Base-by-base conservation (phyloP, 2,113 vertebrate species). In the Hemiscyllium ocellatum region DNA sequence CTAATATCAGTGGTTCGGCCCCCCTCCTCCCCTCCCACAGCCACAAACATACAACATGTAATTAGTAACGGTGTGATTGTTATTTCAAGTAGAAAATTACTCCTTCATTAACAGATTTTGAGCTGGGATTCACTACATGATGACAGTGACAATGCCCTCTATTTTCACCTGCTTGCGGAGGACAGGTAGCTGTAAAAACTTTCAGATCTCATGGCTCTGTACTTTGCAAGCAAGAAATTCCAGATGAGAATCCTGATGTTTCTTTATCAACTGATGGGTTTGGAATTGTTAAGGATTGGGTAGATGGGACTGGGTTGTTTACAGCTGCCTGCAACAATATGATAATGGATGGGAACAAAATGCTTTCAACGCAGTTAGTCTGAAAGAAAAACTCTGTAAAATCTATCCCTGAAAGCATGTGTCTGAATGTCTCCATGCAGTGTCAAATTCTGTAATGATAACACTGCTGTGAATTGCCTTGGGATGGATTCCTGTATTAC, bases 61-160 rank as follows among this genome's bases (percentile, higher is more conserved):
- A 95, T 95, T 50, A 47, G 69, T 22, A 13, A 95, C 2, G 24
- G 29, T 70, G 93, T 42, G 26, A 94, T 69, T 94, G 42, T 94
- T 70, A 94, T 37, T 20, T 70, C 94, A 95, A 50, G 68, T 72
- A 93, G 94, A 95, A 47, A 95, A 95, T 70, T 19, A 72, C 22
- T 76, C 66, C n/a, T 94, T 94, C 68, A 72, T 95, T 95, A 95
- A 95, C 94, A 95, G 68, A 22, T 5, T 29, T 72, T 29, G 68
- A 50, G 47, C 26, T 72, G 69, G 69, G 68, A 95, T 95, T 95
- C 42, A 52, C 94, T 52, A 50, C 22, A 95, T 7, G 26, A 47
- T 22, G 29, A 72, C 0, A 24, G 42, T 72, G 94, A 68, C 61
- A 93, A 37, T 68, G 56, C 65, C 50, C 4, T 56, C 61, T 20